A percentile compares a stretch with the other conserved stretches of the same genome.
Conservation (phyloP, 2,888 invertebrate species). For the Polydrusus tereticollis region DNA sequence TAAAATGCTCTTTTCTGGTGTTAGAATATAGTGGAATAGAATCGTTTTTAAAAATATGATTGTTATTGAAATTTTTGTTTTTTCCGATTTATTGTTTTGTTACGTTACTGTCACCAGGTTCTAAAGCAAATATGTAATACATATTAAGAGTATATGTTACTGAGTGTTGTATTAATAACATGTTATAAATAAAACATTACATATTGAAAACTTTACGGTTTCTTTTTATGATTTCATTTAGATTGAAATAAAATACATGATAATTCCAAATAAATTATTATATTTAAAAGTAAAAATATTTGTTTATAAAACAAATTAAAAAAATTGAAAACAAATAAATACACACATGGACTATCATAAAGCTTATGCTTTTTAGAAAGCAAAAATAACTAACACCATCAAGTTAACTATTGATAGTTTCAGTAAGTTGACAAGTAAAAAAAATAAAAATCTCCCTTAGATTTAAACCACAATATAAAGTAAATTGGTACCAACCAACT, state of each 20-base stretch:
- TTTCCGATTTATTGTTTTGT: neutral
- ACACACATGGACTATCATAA: slow-evolving; percentile 22
- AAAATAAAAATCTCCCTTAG: neutral
- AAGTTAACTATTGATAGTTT: too few relatives aligned
- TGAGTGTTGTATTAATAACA: neutral
- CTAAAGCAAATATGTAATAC: neutral
- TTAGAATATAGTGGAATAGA: neutral
- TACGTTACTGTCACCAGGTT: neutral
- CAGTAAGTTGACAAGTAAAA: neutral
- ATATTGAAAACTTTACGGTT: neutral
- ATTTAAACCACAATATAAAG: neutral
- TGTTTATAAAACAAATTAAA: slow-evolving; percentile 22
- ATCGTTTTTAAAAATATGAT: neutral
- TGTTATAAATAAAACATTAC: slow-evolving; percentile 7
- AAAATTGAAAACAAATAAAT: slow-evolving; percentile 15
- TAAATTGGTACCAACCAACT: too few relatives aligned
- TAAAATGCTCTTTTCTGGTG: neutral
- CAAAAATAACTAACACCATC: neutral
- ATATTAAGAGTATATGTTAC: neutral
- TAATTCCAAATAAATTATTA: slow-evolving; percentile 34
- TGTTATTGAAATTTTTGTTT: neutral
- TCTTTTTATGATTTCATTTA: neutral
- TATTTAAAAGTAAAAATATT: slow-evolving; percentile 35
- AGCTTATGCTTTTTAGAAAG: neutral
- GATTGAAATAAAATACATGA: neutral